Conservation (phyloP, 2,113 vertebrate genomes). For the Campylorhamphus procurvoides region DNA sequence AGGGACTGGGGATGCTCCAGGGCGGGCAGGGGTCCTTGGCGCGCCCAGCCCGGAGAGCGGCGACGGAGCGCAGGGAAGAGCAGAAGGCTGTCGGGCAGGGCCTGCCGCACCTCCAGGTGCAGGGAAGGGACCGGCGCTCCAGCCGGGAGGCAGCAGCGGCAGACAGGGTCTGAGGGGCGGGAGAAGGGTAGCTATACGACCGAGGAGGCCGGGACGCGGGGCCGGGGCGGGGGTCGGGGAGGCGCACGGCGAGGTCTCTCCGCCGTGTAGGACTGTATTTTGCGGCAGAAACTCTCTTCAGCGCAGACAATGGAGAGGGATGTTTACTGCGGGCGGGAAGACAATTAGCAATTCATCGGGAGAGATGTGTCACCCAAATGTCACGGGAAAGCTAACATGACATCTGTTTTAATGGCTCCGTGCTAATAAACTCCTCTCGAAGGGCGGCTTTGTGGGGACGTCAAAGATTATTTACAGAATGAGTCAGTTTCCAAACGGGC, state of each 20-base stretch:
- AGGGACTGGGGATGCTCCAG: background rate
- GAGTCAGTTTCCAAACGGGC: slow-evolving; percentile 71
- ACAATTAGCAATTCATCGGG: slow-evolving; percentile 79
- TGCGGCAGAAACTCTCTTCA: slow-evolving; percentile 54
- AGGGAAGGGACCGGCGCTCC: background rate
- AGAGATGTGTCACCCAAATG: slow-evolving; percentile 74
- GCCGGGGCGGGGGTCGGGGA: background rate
- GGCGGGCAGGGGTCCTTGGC: background rate
- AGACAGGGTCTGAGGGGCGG: background rate
- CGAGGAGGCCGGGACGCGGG: no score
- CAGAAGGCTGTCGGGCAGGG: background rate
- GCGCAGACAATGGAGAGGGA: slow-evolving; percentile 72
- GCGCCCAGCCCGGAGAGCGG: background rate
- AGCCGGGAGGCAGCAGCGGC: background rate
- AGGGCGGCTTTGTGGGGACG: slow-evolving; percentile 74
- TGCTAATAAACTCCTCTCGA: slow-evolving; percentile 76
- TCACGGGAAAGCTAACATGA: slow-evolving; percentile 69
- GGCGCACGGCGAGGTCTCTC: slow-evolving; percentile 48
- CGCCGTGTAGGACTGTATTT: slow-evolving; percentile 49
- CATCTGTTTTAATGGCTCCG: slow-evolving; percentile 77
- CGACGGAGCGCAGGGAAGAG: background rate
- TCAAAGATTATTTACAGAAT: slow-evolving; percentile 79
- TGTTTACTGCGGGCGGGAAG: slow-evolving; percentile 70
- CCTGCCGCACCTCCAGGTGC: background rate
- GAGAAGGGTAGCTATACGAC: background rate